phyloP scores from a whole-genome alignment of 1,140 invertebrate species.

The Odontomachus brunneus region DNA sequence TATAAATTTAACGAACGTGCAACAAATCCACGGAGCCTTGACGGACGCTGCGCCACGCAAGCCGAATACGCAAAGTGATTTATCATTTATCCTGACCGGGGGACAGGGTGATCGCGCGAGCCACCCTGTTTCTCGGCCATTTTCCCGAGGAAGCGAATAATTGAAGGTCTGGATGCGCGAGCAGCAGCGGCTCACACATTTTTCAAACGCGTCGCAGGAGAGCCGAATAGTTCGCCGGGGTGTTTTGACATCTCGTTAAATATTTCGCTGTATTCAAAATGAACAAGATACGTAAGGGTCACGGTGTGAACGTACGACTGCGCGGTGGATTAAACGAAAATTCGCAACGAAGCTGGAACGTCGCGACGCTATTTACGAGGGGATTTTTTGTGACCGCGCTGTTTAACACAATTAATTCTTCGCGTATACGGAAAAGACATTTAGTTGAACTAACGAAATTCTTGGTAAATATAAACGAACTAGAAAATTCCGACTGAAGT shows the following conservation, averaged over 20 bases:
- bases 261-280: not conserved
- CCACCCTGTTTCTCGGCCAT: conserved; percentile 1
- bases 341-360: too few relatives aligned
- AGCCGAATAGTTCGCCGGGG: not conserved
- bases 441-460: too few relatives aligned
- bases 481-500: too few relatives aligned
- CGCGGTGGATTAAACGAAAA: too few relatives aligned
- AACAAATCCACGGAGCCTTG: conserved; percentile 69
- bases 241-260: not conserved
- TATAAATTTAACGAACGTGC: conserved; percentile 67
- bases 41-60: conserved; percentile 33
- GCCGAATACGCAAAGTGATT: conserved; percentile 62
- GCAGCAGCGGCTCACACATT: not conserved
- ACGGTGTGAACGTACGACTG: too few relatives aligned
- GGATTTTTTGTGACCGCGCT: too few relatives aligned
- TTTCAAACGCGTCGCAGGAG: not conserved
- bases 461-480: too few relatives aligned
- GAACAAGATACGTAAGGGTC: too few relatives aligned
- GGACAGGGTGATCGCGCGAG: conserved; percentile 42
- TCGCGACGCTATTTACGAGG: too few relatives aligned
- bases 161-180: not conserved
- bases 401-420: too few relatives aligned
- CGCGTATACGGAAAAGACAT: too few relatives aligned
- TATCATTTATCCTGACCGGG: conserved; percentile 59
- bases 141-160: conserved; percentile 17